phyloP scores from a whole-genome alignment of 2,113 vertebrate species.

The Clarias gariepinus region DNA sequence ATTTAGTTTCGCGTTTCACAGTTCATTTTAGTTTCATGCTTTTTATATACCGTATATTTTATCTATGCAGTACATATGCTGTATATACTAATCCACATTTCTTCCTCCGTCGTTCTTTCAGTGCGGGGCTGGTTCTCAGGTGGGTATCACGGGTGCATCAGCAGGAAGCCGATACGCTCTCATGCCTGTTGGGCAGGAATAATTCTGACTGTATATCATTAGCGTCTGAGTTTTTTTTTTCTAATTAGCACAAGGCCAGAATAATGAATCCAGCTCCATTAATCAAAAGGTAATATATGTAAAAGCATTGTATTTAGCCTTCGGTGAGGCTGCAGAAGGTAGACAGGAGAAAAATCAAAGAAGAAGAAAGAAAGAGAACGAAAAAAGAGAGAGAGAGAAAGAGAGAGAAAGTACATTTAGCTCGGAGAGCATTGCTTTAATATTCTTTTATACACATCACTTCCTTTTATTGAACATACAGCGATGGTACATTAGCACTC shows the following conservation, averaged over 20 bases:
- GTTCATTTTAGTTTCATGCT: neutral
- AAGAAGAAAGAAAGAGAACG: neutral
- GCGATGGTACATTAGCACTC: slow-evolving; percentile 58
- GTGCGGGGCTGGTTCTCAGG: neutral
- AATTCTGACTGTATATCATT: slow-evolving; percentile 81
- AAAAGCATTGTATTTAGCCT: slow-evolving; percentile 78
- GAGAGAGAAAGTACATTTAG: slow-evolving; percentile 63
- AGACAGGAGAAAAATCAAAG: slow-evolving; percentile 36
- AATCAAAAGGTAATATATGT: slow-evolving; percentile 86
- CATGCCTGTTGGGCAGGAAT: slow-evolving; percentile 78
- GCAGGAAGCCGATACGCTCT: slow-evolving; percentile 67
- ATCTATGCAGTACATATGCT: neutral
- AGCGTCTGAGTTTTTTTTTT: slow-evolving; percentile 74
- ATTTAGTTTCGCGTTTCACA: neutral
- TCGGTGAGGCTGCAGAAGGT: slow-evolving; percentile 71
- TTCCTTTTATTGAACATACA: slow-evolving; percentile 68
- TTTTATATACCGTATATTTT: neutral
- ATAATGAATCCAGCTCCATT: slow-evolving; percentile 83
- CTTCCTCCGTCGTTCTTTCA: neutral
- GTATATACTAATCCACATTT: neutral
- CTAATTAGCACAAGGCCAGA: slow-evolving; percentile 81
- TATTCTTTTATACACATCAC: slow-evolving; percentile 68
- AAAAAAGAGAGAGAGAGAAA: slow-evolving; percentile 64
- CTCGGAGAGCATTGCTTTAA: slow-evolving; percentile 61
- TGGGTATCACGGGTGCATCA: slow-evolving; percentile 51